phyloP scores from a whole-genome alignment of 2,113 vertebrate genomes.

The Campylorhamphus procurvoides region DNA sequence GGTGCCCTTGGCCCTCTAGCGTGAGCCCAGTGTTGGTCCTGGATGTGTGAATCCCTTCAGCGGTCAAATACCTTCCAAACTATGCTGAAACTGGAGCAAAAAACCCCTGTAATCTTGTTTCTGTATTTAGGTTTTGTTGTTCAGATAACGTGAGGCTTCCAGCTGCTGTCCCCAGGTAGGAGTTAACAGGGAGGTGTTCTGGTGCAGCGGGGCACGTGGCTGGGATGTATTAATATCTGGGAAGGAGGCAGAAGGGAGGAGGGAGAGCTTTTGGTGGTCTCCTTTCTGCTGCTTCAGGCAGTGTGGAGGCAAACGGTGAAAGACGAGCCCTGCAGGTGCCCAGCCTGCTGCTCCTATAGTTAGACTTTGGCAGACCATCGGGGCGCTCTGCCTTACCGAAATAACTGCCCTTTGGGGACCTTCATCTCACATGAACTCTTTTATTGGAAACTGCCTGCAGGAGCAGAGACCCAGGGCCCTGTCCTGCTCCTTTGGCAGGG shows the following conservation, averaged over 20 bases:
- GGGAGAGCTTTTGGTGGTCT: neutral
- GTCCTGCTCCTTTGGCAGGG: neutral
- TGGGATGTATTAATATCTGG: neutral
- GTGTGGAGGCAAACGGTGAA: neutral
- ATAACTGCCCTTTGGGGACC: conserved; percentile 51
- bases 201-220: accelerated
- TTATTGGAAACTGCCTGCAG: neutral
- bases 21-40: neutral
- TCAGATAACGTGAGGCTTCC: neutral
- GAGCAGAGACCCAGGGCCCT: neutral
- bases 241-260: neutral
- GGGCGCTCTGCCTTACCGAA: neutral
- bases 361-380: conserved; percentile 39
- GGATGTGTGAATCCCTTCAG: neutral
- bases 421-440: neutral
- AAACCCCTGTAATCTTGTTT: neutral
- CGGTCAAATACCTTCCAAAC: neutral
- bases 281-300: neutral
- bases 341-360: conserved; percentile 37
- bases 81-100: neutral
- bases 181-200: neutral
- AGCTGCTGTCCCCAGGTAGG: neutral
- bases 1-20: neutral
- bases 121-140: neutral
- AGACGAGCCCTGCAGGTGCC: neutral